Conservation (phyloP, 1,140 invertebrate genomes). For the Akabosia matsudoensis region DNA sequence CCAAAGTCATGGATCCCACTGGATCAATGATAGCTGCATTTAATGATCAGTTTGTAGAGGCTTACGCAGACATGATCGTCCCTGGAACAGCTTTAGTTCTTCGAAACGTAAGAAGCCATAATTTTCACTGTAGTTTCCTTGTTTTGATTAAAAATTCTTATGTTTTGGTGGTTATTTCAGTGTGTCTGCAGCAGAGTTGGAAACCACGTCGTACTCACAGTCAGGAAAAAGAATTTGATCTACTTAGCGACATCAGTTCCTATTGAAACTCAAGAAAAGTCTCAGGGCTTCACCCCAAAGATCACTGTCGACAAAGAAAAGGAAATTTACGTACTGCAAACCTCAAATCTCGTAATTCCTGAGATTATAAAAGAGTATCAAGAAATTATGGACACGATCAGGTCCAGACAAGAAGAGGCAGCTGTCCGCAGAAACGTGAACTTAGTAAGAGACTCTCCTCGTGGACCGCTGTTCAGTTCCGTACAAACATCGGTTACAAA, state of each 20-base stretch:
- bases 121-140: too few relatives aligned
- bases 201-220: neutral
- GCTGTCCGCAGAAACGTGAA: too few relatives aligned
- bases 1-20: neutral
- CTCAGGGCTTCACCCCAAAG: neutral
- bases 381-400: neutral
- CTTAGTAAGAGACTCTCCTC: too few relatives aligned
- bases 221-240: neutral
- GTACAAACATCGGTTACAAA: too few relatives aligned
- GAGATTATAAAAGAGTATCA: neutral
- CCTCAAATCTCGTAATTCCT: too few relatives aligned
- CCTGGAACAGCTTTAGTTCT: constrained; percentile 2
- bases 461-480: too few relatives aligned
- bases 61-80: neutral
- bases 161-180: too few relatives aligned
- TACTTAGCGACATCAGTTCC: neutral
- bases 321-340: too few relatives aligned
- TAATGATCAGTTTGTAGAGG: neutral
- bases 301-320: neutral
- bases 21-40: neutral
- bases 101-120: neutral
- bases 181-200: neutral
- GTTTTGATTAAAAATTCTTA: too few relatives aligned
- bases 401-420: neutral
- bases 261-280: neutral